A percentile compares a stretch with the other conserved stretches of the same genome.
Evolutionary conservation across 2,113 vertebrate genomes (phyloP).

Genomic region (Empidonax alnorum): DNA sequence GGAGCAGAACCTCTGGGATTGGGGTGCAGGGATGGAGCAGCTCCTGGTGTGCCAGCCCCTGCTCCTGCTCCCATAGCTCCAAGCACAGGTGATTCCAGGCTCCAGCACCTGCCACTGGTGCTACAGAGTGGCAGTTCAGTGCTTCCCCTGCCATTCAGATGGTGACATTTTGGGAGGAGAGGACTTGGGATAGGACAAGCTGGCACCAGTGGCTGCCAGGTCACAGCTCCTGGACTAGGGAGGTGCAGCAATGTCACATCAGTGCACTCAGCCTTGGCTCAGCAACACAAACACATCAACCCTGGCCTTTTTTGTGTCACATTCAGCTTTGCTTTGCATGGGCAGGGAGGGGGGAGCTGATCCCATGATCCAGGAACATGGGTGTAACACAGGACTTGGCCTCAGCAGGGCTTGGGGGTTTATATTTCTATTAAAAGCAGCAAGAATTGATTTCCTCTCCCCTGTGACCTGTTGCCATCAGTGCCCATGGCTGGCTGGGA

Average conservation of each 20-base stretch:
- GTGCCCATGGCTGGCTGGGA: accelerated
- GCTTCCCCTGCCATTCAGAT: neutral
- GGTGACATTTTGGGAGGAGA: neutral
- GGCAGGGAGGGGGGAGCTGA: neutral
- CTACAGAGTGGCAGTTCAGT: neutral
- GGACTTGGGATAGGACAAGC: neutral
- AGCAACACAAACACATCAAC: neutral
- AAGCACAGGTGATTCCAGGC: neutral
- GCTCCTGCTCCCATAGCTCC: accelerated
- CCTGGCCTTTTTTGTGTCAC: too few relatives aligned
- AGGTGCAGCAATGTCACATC: accelerated
- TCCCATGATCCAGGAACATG: accelerated
- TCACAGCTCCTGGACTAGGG: neutral
- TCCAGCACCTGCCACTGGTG: accelerated
- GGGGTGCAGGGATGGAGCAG: neutral
- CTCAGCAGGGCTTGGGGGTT: neutral
- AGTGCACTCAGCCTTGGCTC: neutral
- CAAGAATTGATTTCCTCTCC: neutral
- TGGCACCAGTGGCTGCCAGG: neutral
- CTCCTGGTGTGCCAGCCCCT: too few relatives aligned
- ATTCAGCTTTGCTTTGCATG: neutral
- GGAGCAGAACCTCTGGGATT: neutral
- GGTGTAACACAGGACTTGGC: neutral
- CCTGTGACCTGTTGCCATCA: neutral
- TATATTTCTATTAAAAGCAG: neutral